Base-by-base conservation (phyloP, 35 echinoderm and acorn worm genomes). In the Anneissia japonica region DNA sequence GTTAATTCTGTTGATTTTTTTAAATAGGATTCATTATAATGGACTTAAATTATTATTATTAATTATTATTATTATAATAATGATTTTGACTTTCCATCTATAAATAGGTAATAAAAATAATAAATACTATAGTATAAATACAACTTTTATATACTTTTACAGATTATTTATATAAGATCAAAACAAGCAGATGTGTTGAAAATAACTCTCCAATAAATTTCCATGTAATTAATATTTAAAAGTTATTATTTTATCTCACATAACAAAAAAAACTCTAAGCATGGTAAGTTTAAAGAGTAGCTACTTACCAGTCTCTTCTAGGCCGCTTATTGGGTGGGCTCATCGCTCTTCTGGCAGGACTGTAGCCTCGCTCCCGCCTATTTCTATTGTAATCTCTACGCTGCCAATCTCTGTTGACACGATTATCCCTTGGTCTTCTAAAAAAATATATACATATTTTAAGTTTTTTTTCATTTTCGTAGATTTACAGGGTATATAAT, bases 291-390 rank as follows among this genome's bases (percentile, higher is more conserved):
- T 32, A 11, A 84, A 84, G 51, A 51, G 16, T 46, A 10, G 23
- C 23, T 11, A 78, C 89, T 90, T 80, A 93, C 96, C 96, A 99
- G 74, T 94, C 92, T 84, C 92, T 86, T 79, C 92, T 82, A 35
- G 85, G 79, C 37, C 96, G 81, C 37, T 99, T 99, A 75, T 86
- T 87, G 75, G 96, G 92, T 46, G 96, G 96, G 40, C 96, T 99
- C 89, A 99, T 89, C 1, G 78, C 91, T 82, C 16, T 88, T 77
- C 13, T 91, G 80, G 38, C 94, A 94, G 38, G 88, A 39, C 35
- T 99, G 92, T 76, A 83, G 77, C 31, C 95, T 73, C n/a, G 86
- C 78, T 82, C 93, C 88, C n/a, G 74, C 76, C 30, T 93, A 90
- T 46, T 91, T 83, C 46, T 87, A 73, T 94, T 94, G 37, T 64